Evolutionary conservation across 2,888 invertebrate genomes (phyloP).

Genomic region (Laothoe populi): DNA sequence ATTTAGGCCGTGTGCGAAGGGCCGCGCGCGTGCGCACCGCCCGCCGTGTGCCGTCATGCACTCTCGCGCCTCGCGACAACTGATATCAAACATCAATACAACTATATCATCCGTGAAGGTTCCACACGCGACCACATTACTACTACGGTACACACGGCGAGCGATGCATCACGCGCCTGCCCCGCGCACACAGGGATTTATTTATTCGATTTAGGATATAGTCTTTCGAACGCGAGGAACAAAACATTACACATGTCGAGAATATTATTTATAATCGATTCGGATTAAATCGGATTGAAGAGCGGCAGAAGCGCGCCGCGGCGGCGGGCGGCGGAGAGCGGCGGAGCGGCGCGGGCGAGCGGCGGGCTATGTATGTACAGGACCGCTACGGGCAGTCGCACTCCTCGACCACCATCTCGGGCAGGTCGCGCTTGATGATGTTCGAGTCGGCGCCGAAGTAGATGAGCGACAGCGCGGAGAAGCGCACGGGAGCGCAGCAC

Average conservation of each 20-base stretch:
- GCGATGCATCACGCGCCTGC: constrained; percentile 48
- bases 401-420: constrained; percentile 98
- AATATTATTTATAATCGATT: constrained; percentile 83
- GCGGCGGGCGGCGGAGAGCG: constrained; percentile 53
- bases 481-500: constrained; percentile 96
- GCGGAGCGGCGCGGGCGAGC: constrained; percentile 46
- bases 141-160: constrained; percentile 32
- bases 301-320: constrained; percentile 77
- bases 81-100: constrained; percentile 20
- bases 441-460: constrained; percentile 95
- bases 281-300: constrained; percentile 80
- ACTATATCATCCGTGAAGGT: constrained; percentile 30
- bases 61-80: constrained; percentile 25
- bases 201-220: constrained; percentile 80
- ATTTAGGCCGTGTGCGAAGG: constrained; percentile 67
- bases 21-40: constrained; percentile 51
- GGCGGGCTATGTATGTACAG: constrained; percentile 69
- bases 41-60: constrained; percentile 39
- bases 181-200: constrained; percentile 56
- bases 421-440: constrained; percentile 96
- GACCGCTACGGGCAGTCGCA: constrained; percentile 94
- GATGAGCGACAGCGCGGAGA: constrained; percentile 96
- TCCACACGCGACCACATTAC: constrained; percentile 9
- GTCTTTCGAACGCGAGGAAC: constrained; percentile 85
- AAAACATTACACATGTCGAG: constrained; percentile 84